Base-by-base conservation (phyloP, 2,797 vertebrate genomes). In the Amniataba percoides region DNA sequence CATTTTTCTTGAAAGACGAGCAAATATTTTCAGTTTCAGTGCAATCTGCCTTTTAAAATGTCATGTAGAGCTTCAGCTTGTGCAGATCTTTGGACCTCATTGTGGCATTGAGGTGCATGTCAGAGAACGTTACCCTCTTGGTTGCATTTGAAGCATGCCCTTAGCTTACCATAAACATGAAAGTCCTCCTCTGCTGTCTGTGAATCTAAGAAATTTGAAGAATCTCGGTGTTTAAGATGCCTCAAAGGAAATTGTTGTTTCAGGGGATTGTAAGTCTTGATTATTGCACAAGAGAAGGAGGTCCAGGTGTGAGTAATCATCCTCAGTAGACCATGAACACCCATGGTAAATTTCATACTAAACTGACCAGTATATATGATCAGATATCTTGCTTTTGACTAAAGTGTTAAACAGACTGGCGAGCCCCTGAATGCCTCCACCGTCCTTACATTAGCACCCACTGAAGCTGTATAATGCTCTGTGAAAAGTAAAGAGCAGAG, bases 401-500 rank as follows among this genome's bases (percentile, higher is more conserved):
- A n/a, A 46, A 40, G 49, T 51, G 16, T 51, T 27, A 18, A 51
- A 42, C 5, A 43, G 56, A n/a, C n/a, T 3, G 67, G 40, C 14
- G 56, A 40, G 56, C 5, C 27, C 27, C 9, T 21, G 34, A 52
- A 70, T 18, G 13, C 65, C 49, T 74, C 57, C 62, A 27, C 12
- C 21, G 19, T 49, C 14, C 31, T 76, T 61, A 40, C 27, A 55
- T 76, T 48, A 39, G 64, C 23, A 55, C 23, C 18, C 40, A 16
- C 3, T 49, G 55, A 78, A 9, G 43, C 82, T 84, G 78, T 81
- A 43, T 52, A 45, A 14, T 45, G 16, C 36, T 62, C 25, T 78
- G 21, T 49, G 36, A 71, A 84, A 77, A 84, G 18, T 52, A 46
- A 87, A 36, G 25, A 25, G 71, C 64, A 19, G 60, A 71, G 66